Percentiles rank a stretch among this genome's conserved stretches.
phyloP scores from a whole-genome alignment of 2,113 vertebrate species.

The Sphyrna mokarran region DNA sequence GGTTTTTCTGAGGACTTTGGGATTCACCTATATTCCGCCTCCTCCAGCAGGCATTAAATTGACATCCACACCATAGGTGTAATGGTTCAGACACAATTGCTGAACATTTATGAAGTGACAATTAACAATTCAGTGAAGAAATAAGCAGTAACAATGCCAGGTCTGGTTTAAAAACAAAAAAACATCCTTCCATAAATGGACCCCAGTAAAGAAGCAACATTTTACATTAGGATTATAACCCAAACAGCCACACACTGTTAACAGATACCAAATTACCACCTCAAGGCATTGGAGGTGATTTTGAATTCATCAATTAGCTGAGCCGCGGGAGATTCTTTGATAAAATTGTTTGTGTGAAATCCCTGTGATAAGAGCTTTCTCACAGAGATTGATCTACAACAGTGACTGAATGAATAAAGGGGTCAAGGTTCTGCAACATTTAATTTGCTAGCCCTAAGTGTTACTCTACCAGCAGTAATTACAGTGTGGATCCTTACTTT shows the following conservation, averaged over 20 bases:
- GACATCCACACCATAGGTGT: not conserved
- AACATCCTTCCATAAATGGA: not conserved
- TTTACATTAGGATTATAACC: not conserved
- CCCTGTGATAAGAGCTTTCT: not conserved
- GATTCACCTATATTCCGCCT: not conserved
- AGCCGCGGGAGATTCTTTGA: not conserved
- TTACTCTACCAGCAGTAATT: slow-evolving; percentile 32
- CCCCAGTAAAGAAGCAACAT: not conserved
- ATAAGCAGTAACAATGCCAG: not conserved
- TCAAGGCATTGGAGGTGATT: not conserved
- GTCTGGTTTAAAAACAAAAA: not conserved
- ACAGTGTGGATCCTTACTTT: slow-evolving; percentile 32
- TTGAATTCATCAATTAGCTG: not conserved
- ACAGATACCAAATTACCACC: not conserved
- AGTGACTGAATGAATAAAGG: slow-evolving; percentile 32
- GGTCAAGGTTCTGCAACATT: slow-evolving; percentile 26
- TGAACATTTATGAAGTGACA: not conserved
- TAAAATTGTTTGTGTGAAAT: not conserved
- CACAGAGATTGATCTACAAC: slow-evolving; percentile 19
- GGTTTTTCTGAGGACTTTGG: not conserved
- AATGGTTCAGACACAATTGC: not conserved
- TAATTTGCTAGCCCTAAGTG: slow-evolving; percentile 37
- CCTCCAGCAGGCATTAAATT: not conserved
- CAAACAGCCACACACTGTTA: not conserved
- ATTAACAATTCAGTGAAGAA: not conserved